phyloP scores from a whole-genome alignment of 1,140 invertebrate species.

The Penaeus vannamei region DNA sequence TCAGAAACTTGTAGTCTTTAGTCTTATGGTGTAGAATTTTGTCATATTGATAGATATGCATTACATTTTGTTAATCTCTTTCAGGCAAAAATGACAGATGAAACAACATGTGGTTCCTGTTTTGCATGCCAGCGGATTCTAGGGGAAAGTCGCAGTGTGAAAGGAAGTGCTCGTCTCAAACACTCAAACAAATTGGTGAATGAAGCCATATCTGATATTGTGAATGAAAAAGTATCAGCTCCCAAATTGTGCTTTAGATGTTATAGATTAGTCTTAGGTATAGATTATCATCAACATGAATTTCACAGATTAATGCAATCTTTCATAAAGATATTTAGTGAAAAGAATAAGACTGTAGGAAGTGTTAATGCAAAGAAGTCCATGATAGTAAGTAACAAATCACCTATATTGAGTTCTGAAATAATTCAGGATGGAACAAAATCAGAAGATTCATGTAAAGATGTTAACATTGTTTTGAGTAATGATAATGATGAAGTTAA shows the following conservation, averaged over 20 bases:
- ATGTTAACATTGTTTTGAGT: too few relatives aligned
- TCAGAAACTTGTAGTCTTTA: too few relatives aligned
- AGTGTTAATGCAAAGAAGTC: background rate
- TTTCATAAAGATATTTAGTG: constrained; percentile 22
- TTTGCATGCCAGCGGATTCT: constrained; percentile 26
- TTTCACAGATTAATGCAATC: background rate
- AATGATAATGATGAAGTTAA: too few relatives aligned
- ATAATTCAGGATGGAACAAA: too few relatives aligned
- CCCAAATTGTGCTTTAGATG: constrained; percentile 41
- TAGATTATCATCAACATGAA: constrained; percentile 36
- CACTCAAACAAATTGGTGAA: constrained; percentile 14
- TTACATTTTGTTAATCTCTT: too few relatives aligned
- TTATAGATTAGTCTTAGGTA: constrained; percentile 28
- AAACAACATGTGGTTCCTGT: background rate
- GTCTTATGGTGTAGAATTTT: too few relatives aligned
- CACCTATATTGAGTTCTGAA: too few relatives aligned
- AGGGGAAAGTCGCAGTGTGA: constrained; percentile 5
- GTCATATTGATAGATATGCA: too few relatives aligned
- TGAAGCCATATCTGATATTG: background rate
- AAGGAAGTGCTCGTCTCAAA: constrained; percentile 25
- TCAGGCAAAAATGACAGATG: too few relatives aligned
- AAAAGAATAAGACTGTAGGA: background rate
- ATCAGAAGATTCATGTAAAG: too few relatives aligned
- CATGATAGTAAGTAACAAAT: background rate
- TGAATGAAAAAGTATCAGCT: background rate